phyloP scores from a whole-genome alignment of 2,888 invertebrate species.

The Aleiodes testaceus region DNA sequence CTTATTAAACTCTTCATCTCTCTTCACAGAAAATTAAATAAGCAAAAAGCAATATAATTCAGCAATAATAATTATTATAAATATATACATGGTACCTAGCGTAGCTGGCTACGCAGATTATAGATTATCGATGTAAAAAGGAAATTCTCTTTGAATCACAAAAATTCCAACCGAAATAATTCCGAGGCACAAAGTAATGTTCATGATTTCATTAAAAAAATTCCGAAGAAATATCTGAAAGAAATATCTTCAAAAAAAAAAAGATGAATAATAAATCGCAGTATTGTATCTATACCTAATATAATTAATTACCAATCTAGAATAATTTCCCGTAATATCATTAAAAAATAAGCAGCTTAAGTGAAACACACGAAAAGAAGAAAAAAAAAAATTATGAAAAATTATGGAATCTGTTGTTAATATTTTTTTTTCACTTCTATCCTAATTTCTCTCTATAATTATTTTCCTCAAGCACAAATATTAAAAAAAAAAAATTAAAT shows the following conservation, averaged over 20 bases:
- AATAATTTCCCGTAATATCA: conserved; percentile 47
- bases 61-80: conserved; percentile 35
- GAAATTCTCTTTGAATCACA: not conserved
- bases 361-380: conserved; percentile 38
- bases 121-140: conserved; percentile 36
- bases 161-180: conserved; percentile 14
- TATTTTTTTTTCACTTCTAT: conserved; percentile 55
- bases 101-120: conserved; percentile 61
- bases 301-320: conserved; percentile 51
- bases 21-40: too few relatives aligned
- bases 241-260: conserved; percentile 14
- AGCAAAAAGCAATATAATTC: conserved; percentile 5
- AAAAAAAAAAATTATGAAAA: not conserved
- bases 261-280: conserved; percentile 46
- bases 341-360: conserved; percentile 47
- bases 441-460: conserved; percentile 46
- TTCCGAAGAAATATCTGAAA: not conserved
- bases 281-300: conserved; percentile 54
- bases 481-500: conserved; percentile 7
- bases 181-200: not conserved
- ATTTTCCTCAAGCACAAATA: conserved; percentile 19
- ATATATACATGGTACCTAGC: conserved; percentile 50
- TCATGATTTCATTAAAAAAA: not conserved
- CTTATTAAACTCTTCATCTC: not conserved
- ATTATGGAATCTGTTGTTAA: conserved; percentile 55